Evolutionary conservation across 2,113 vertebrate species (phyloP), one percentile per base, ranked within the genome.

Genomic region (Ceyx cyanopectus): DNA sequence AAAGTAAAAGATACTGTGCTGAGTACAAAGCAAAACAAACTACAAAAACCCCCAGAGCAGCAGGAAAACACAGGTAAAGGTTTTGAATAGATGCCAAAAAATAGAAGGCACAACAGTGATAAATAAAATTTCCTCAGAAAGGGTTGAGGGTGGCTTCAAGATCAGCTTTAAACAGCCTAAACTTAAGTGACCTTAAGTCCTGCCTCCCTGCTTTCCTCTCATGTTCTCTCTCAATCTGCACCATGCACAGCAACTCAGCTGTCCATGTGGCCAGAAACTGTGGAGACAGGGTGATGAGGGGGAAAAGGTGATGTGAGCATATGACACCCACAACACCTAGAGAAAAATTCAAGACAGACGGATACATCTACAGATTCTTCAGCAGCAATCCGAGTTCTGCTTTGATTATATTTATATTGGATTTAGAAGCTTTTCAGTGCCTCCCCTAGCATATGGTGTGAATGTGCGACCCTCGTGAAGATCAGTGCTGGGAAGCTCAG

Each of bases 191-290:
- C 19, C 62, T 68, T 23, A 79, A 56, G 22, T 37, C 9, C 21
- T n/a, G 4, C 17, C 21, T 74, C 12, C 6, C 11, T 0, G 2
- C 4, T 26, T 34, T 5, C 12, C 9, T 12, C 2, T 76, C 29
- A 16, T 1, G 0, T 18, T 87, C 68, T 10, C 9, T 73, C 41
- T 66, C 50, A 76, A 20, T 3, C 27, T 77, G 12, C 19, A 11
- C 68, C 27, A 48, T 15, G 54, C 21, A n/a, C 27, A 69, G 58
- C 12, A 79, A 79, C 27, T 57, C 32, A 65, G 27, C 30, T 68
- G 48, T 29, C 7, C 10, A n/a, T 18, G 21, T 17, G 32, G 27
- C 16, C 29, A 50, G 10, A 34, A 87, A 30, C 16, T 6, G 10
- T 57, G 82, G 13, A 40, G 76, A 18, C 30, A 61, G 68, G 26